Evolutionary conservation across 2,888 invertebrate genomes (phyloP).

Genomic region (Aproaerema taeniolella): DNA sequence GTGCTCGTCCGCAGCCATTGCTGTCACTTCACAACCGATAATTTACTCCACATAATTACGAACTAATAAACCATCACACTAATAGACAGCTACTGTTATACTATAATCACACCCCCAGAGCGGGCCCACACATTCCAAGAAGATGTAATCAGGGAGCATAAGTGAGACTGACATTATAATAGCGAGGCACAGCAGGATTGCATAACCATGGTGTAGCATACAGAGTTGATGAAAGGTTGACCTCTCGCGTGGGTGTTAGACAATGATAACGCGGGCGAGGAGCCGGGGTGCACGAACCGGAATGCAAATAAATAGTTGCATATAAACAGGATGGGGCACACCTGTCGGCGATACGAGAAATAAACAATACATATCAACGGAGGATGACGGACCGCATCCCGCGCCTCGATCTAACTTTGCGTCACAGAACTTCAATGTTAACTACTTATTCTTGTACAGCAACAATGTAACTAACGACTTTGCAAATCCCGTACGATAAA

Average conservation of each 20-base stretch:
- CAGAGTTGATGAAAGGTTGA: constrained; percentile 52
- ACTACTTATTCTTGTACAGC: no score
- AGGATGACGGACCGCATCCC: constrained; percentile 31
- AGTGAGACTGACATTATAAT: constrained; percentile 36
- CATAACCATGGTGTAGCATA: constrained; percentile 36
- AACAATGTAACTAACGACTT: no score
- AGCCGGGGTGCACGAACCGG: constrained; percentile 64
- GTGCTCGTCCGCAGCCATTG: constrained; percentile 24
- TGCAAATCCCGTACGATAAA: background rate
- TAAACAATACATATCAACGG: constrained; percentile 63
- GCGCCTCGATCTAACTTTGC: constrained; percentile 18
- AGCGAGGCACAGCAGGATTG: constrained; percentile 26
- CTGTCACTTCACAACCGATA: constrained; percentile 21
- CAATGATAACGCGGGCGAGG: constrained; percentile 46
- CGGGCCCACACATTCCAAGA: constrained; percentile 24
- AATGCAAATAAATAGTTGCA: constrained; percentile 70
- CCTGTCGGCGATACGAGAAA: constrained; percentile 62
- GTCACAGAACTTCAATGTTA: constrained; percentile 21
- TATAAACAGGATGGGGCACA: constrained; percentile 66
- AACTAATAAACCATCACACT: constrained; percentile 22
- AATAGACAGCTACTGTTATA: constrained; percentile 17
- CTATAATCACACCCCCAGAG: constrained; percentile 11
- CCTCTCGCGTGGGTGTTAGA: constrained; percentile 51
- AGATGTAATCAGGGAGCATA: constrained; percentile 34
- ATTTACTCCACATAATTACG: constrained; percentile 24